Percentiles rank a stretch among this genome's conserved stretches.
These are phyloP conservation scores for Cotesia congregata DNA, from an alignment of 2,888 invertebrate genomes.

Conservation along the genomic window DNA sequence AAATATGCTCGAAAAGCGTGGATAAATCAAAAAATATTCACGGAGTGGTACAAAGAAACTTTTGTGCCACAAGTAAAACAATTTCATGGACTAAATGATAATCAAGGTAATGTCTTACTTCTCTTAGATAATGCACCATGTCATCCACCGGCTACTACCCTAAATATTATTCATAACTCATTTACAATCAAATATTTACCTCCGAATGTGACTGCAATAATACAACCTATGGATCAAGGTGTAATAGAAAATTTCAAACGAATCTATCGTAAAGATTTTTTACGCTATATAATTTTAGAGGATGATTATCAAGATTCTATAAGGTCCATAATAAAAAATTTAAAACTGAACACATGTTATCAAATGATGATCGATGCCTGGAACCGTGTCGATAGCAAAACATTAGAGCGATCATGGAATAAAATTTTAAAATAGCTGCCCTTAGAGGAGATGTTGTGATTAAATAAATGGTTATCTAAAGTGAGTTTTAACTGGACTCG, in stretches of 20 bases:
- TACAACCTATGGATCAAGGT: conserved; percentile 14
- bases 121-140: neutral
- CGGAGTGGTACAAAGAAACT: neutral
- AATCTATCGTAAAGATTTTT: neutral
- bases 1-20: neutral
- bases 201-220: neutral
- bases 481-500: too few species aligned
- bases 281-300: neutral
- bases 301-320: neutral
- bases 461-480: too few species aligned
- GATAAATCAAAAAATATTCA: conserved; percentile 3
- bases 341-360: neutral
- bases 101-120: neutral
- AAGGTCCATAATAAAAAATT: neutral
- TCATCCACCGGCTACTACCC: neutral
- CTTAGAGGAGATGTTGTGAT: too few species aligned
- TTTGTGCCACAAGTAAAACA: neutral
- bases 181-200: conserved; percentile 3
- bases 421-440: neutral
- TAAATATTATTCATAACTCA: neutral
- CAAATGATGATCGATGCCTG: neutral
- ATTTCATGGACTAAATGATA: neutral
- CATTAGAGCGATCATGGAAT: neutral
- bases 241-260: conserved; percentile 12
- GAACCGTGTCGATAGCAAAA: neutral